Conservation (phyloP, 2,888 invertebrate species). For the Phalera bucephala region DNA sequence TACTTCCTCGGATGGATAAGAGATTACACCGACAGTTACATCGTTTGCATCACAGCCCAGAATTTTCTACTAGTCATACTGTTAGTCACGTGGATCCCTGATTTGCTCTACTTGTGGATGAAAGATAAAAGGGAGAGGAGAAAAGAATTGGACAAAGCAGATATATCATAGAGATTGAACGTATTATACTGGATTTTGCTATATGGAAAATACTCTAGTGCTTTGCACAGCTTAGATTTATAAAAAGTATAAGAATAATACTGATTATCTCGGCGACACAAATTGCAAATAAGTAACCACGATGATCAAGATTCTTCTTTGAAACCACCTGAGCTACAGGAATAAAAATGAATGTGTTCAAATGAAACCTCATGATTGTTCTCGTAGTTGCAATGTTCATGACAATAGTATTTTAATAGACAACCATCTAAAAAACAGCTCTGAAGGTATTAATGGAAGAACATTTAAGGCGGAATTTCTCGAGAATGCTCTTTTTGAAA, state of each 20-base stretch:
- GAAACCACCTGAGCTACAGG: too few species aligned
- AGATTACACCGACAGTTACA: slow-evolving; percentile 85
- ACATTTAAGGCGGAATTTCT: neutral
- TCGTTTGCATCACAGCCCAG: slow-evolving; percentile 85
- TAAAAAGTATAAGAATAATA: neutral
- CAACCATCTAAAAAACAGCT: too few species aligned
- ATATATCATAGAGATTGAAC: slow-evolving; percentile 36
- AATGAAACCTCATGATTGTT: too few species aligned
- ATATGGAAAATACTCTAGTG: slow-evolving; percentile 24
- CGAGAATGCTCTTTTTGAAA: neutral
- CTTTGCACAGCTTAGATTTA: slow-evolving; percentile 6
- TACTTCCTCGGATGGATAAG: slow-evolving; percentile 86
- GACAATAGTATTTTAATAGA: too few species aligned
- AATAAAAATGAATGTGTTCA: too few species aligned
- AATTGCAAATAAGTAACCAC: too few species aligned
- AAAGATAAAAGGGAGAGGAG: slow-evolving; percentile 52
- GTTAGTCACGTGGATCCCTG: slow-evolving; percentile 83
- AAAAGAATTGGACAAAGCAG: slow-evolving; percentile 40
- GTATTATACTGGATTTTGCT: slow-evolving; percentile 11
- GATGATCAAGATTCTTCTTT: too few species aligned
- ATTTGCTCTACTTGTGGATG: slow-evolving; percentile 69
- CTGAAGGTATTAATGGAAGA: neutral
- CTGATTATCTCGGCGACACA: too few species aligned
- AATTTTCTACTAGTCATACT: slow-evolving; percentile 80
- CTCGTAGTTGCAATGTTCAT: too few species aligned